phyloP scores from a whole-genome alignment of 2,113 vertebrate genomes.

The Grus americana region DNA sequence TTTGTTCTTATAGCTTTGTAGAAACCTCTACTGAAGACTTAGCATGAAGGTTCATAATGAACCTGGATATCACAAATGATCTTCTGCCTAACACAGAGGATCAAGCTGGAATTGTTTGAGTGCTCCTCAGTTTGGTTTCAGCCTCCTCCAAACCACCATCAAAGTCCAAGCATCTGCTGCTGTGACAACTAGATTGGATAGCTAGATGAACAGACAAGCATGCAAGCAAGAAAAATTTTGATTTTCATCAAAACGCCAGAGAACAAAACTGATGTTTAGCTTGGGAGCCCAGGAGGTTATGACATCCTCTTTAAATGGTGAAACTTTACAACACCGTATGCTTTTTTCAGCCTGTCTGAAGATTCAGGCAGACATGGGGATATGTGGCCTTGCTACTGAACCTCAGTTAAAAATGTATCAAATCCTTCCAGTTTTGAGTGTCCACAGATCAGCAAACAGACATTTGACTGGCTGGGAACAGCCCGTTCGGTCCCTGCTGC shows the following conservation, averaged over 20 bases:
- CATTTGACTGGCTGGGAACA: not conserved
- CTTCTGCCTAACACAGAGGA: not conserved
- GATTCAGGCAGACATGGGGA: not conserved
- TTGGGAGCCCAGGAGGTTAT: not conserved
- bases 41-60: not conserved
- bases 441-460: not conserved
- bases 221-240: not conserved
- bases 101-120: not conserved
- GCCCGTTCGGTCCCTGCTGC: rapidly evolving
- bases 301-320: not conserved
- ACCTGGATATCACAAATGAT: not conserved
- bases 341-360: not conserved
- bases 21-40: not conserved
- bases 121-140: not conserved
- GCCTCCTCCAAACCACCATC: not conserved
- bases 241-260: not conserved
- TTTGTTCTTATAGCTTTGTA: not conserved
- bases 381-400: not conserved
- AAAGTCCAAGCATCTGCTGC: not conserved
- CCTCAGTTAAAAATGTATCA: not conserved
- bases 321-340: not conserved
- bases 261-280: not conserved
- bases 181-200: not conserved
- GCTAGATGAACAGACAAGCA: not conserved
- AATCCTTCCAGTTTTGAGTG: not conserved